These are phyloP conservation scores for Sula dactylatra DNA, from an alignment of 2,113 vertebrate species.

Conservation along the genomic window DNA sequence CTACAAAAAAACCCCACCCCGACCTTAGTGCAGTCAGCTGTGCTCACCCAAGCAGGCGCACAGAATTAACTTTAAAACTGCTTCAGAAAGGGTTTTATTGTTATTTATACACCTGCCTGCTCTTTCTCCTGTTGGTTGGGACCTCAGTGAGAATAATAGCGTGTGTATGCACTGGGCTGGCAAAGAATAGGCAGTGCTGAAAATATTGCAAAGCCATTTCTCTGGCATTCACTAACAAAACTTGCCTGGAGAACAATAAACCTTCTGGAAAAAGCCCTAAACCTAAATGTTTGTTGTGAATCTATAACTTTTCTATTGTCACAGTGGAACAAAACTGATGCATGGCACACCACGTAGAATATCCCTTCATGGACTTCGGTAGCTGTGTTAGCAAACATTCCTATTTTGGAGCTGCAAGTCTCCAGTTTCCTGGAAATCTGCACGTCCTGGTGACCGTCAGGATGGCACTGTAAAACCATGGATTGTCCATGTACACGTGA, in stretches of 20 bases:
- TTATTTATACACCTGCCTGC: neutral
- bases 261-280: neutral
- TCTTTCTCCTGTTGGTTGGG: neutral
- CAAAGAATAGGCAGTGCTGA: neutral
- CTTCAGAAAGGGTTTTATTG: neutral
- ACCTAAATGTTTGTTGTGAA: neutral
- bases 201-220: neutral
- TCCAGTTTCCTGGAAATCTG: constrained; percentile 9
- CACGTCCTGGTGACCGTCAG: fast-evolving
- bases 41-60: neutral
- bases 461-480: too few species aligned
- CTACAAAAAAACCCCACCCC: fast-evolving
- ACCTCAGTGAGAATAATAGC: neutral
- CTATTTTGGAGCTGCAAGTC: neutral
- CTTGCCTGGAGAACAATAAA: neutral
- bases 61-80: neutral
- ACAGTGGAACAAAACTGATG: neutral
- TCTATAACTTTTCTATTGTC: neutral
- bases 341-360: neutral
- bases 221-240: neutral
- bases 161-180: neutral
- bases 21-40: fast-evolving
- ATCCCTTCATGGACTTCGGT: neutral
- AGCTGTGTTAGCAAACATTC: neutral
- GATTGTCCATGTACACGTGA: neutral